These are phyloP conservation scores for Prenolepis imparis DNA, from an alignment of 2,888 invertebrate species.

Conservation along the genomic window DNA sequence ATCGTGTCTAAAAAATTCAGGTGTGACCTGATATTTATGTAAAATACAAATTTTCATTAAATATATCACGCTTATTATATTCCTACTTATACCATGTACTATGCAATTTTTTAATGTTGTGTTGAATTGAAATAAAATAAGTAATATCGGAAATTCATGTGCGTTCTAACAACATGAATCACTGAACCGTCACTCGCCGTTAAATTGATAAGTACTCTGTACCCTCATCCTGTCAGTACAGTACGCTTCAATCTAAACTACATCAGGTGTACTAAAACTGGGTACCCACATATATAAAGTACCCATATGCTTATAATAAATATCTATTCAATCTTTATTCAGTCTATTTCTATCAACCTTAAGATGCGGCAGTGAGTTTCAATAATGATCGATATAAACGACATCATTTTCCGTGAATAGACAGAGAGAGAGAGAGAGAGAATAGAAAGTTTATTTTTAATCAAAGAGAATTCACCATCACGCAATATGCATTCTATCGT, in stretches of 20 bases:
- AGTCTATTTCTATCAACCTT: slow-evolving; percentile 53
- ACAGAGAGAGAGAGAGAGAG: background rate
- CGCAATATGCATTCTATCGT: slow-evolving; percentile 75
- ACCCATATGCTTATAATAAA: slow-evolving; percentile 36
- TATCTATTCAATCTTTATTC: slow-evolving; percentile 13
- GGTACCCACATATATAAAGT: slow-evolving; percentile 64
- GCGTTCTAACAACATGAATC: background rate
- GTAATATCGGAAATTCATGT: background rate
- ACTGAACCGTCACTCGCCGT: background rate
- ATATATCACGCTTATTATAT: background rate
- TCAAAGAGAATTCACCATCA: background rate
- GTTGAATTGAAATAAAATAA: background rate
- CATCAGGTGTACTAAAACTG: slow-evolving; percentile 31
- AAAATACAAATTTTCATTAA: background rate
- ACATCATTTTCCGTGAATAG: background rate
- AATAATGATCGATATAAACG: background rate
- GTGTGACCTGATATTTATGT: background rate
- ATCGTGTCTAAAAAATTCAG: background rate
- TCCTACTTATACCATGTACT: background rate
- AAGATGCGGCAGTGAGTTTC: slow-evolving; percentile 31
- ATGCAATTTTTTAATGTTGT: background rate
- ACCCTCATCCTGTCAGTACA: slow-evolving; percentile 67
- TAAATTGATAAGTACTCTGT: slow-evolving; percentile 22
- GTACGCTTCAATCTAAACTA: slow-evolving; percentile 67
- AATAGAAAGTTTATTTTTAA: background rate